Percentiles rank a stretch among this genome's conserved stretches.
phyloP scores from a whole-genome alignment of 2,797 vertebrate species.

The Miichthys miiuy region DNA sequence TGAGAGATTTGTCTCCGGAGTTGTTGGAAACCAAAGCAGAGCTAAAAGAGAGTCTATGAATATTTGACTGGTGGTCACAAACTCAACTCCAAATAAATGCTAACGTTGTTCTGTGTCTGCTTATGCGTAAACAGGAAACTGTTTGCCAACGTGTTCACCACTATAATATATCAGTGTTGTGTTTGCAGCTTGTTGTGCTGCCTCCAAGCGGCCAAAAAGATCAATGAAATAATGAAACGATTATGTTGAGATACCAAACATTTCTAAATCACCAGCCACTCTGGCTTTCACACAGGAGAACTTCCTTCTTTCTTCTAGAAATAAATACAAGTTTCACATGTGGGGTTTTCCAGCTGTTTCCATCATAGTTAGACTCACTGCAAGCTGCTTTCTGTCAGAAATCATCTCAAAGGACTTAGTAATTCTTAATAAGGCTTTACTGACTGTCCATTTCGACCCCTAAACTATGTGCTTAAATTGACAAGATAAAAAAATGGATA shows the following conservation, averaged over 20 bases:
- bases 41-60: too few relatives aligned
- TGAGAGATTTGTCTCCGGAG: neutral
- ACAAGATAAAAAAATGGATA: constrained; percentile 1
- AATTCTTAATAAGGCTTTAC: neutral
- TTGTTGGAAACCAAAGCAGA: neutral
- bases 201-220: neutral
- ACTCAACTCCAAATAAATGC: too few relatives aligned
- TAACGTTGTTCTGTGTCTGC: neutral
- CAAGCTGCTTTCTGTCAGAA: neutral
- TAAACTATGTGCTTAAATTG: neutral
- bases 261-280: neutral
- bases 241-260: neutral
- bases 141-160: neutral
- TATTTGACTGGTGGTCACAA: too few relatives aligned
- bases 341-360: neutral
- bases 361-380: neutral
- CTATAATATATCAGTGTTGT: neutral
- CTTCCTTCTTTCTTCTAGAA: neutral
- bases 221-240: neutral
- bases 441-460: neutral
- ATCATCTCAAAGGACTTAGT: neutral
- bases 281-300: neutral
- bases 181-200: neutral
- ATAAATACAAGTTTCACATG: neutral
- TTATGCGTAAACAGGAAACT: neutral